Conservation (phyloP, 2,888 invertebrate genomes). For the Lysandra coridon region DNA sequence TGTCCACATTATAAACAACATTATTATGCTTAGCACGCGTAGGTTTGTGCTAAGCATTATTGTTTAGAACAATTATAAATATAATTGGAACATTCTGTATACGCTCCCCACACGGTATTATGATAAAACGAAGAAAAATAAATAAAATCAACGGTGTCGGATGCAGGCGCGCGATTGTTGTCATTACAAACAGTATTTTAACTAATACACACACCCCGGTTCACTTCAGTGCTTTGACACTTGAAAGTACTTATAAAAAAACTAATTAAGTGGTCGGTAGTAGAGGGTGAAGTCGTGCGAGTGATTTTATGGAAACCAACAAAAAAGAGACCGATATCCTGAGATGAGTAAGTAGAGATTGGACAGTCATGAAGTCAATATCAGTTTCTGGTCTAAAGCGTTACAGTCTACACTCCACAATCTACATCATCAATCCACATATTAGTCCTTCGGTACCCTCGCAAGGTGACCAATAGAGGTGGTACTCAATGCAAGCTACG, state of each 20-base stretch:
- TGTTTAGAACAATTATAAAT: background rate
- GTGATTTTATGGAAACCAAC: background rate
- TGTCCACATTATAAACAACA: background rate
- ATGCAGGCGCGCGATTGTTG: conserved; percentile 69
- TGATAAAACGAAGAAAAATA: conserved; percentile 71
- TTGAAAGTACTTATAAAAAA: conserved; percentile 30
- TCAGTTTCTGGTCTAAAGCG: no score
- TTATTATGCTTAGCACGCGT: background rate
- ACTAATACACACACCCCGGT: conserved; percentile 56
- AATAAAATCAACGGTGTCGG: conserved; percentile 63
- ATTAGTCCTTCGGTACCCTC: no score
- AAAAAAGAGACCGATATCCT: no score
- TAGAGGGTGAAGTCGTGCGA: background rate
- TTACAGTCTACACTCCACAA: no score
- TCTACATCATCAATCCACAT: no score
- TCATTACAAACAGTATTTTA: conserved; percentile 64
- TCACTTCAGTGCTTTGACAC: conserved; percentile 38
- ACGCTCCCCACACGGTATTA: conserved; percentile 55
- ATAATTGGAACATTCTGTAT: conserved; percentile 47
- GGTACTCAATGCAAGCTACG: no score
- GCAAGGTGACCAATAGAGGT: no score
- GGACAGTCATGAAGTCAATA: no score
- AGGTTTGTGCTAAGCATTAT: background rate
- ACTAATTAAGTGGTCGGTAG: background rate
- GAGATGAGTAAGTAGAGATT: no score